phyloP scores from a whole-genome alignment of 1,140 invertebrate genomes.

The Pseudomyrmex concolor region DNA sequence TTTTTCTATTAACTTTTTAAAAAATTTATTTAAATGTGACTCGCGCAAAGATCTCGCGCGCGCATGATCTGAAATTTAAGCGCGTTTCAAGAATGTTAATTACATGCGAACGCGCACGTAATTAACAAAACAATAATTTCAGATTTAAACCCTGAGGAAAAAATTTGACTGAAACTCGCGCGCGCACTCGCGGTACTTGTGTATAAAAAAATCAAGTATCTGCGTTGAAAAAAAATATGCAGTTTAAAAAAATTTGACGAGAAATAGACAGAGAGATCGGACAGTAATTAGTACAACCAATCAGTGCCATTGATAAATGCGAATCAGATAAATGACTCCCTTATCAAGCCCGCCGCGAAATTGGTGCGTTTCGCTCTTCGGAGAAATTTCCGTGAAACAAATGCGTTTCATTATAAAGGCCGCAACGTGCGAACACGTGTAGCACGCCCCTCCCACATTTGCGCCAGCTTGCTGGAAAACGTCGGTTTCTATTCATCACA shows the following conservation, averaged over 20 bases:
- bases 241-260: neutral
- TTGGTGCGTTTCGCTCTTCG: constrained; percentile 20
- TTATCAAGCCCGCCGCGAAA: constrained; percentile 3
- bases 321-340: constrained; percentile 28
- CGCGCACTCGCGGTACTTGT: no score
- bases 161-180: constrained; percentile 13
- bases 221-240: constrained; percentile 3
- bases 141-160: neutral
- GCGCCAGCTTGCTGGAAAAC: constrained; percentile 1
- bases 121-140: neutral
- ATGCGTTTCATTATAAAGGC: constrained; percentile 3
- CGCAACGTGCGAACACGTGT: neutral
- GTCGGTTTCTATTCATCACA: neutral
- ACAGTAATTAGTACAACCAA: constrained; percentile 50
- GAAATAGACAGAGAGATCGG: constrained; percentile 2
- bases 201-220: neutral
- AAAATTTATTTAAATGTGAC: no score
- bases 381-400: constrained; percentile 19
- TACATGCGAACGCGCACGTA: neutral
- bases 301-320: constrained; percentile 46
- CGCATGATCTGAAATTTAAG: neutral
- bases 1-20: no score
- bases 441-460: neutral
- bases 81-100: neutral
- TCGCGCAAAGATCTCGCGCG: no score